Evolutionary conservation across 1,140 invertebrate species (phyloP).

Genomic region (Drosophila navojoa): DNA sequence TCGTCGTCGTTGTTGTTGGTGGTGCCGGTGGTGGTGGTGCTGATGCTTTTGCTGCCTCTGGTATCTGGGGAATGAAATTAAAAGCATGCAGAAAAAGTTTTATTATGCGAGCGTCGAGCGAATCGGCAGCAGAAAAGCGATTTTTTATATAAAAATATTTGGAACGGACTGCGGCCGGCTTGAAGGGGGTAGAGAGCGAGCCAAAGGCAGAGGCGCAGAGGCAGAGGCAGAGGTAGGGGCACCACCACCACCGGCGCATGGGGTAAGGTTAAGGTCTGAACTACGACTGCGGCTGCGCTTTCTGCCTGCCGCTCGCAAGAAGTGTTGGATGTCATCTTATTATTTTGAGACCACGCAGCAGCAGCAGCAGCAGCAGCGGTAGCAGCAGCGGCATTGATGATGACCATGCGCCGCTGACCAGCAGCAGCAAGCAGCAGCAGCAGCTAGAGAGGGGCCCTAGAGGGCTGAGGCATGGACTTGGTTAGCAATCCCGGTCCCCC

Average conservation of each 20-base stretch:
- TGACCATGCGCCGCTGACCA: conserved; percentile 74
- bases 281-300: conserved; percentile 42
- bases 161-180: conserved; percentile 47
- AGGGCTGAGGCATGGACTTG: conserved; percentile 23
- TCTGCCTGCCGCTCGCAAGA: conserved; percentile 63
- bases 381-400: conserved; percentile 51
- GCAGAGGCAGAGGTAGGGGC: conserved; percentile 13
- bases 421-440: conserved; percentile 21
- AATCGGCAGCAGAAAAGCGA: conserved; percentile 36
- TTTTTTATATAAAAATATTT: conserved; percentile 80
- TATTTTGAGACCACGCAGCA: conserved; percentile 74
- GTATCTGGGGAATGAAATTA: conserved; percentile 71
- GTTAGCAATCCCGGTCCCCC: conserved; percentile 47
- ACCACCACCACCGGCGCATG: conserved; percentile 36
- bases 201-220: conserved; percentile 7
- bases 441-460: conserved; percentile 23
- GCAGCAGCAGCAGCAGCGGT: conserved; percentile 43
- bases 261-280: conserved; percentile 50
- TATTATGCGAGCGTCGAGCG: conserved; percentile 57
- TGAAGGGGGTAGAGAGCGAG: conserved; percentile 6
- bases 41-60: conserved; percentile 35
- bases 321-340: conserved; percentile 84
- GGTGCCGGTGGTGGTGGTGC: background rate
- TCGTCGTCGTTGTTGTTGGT: background rate
- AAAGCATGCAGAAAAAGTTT: conserved; percentile 74